Conservation (phyloP, 1,140 invertebrate genomes). For the Eubasilissa regina region DNA sequence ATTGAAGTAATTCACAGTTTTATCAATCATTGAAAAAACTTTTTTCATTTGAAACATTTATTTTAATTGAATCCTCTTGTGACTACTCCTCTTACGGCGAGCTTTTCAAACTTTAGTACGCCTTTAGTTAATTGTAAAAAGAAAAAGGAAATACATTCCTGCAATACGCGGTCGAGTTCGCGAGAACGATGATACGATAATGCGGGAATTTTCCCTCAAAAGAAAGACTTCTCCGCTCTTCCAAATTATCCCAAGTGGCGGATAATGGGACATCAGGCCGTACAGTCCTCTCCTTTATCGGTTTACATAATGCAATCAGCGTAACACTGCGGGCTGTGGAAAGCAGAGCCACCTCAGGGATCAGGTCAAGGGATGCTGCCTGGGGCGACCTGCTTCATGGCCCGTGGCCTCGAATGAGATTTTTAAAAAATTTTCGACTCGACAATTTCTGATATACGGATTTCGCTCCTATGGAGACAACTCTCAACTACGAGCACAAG, state of each 20-base stretch:
- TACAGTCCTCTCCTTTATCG: constrained; percentile 6
- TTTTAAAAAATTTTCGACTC: too few relatives aligned
- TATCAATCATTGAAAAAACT: too few relatives aligned
- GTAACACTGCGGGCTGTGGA: background rate
- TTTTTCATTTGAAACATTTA: too few relatives aligned
- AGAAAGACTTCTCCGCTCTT: constrained; percentile 1
- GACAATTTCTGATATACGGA: too few relatives aligned
- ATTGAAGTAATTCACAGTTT: too few relatives aligned
- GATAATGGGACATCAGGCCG: constrained; percentile 19
- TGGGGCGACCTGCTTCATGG: background rate
- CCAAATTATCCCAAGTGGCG: constrained; percentile 25
- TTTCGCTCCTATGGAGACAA: too few relatives aligned
- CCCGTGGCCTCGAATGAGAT: background rate
- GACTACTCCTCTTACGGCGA: too few relatives aligned
- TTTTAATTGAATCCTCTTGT: too few relatives aligned
- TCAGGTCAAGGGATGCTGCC: background rate
- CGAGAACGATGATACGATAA: constrained; percentile 10
- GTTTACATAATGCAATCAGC: constrained; percentile 36
- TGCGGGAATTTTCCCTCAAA: constrained; percentile 8
- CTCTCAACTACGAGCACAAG: too few relatives aligned
- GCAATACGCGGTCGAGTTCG: background rate
- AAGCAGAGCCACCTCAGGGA: background rate
- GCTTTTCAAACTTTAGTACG: background rate
- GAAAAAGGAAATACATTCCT: background rate
- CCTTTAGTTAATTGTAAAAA: background rate